phyloP scores from a whole-genome alignment of 2,888 invertebrate genomes.

The Trileptium ribeirensis region DNA sequence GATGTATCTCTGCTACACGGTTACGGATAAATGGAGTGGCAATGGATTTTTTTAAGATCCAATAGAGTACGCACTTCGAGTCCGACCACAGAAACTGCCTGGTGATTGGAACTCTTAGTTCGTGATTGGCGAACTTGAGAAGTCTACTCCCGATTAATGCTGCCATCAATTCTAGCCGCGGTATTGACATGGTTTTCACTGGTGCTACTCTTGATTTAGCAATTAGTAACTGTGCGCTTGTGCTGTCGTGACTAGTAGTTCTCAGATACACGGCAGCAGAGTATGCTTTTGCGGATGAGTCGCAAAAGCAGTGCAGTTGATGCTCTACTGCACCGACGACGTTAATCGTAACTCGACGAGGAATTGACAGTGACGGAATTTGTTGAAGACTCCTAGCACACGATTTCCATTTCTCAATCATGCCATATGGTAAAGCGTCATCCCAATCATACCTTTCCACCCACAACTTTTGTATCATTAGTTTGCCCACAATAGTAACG shows the following conservation, averaged over 20 bases:
- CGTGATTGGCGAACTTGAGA: not conserved
- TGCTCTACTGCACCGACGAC: not conserved
- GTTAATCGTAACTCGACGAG: not conserved
- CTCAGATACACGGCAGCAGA: not conserved
- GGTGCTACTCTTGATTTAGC: not conserved
- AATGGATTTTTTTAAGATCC: not conserved
- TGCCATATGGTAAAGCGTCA: not conserved
- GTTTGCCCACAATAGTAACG: not conserved
- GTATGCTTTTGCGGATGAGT: not conserved
- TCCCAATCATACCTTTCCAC: not conserved
- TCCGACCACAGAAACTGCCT: not conserved
- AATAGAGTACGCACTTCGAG: conserved; percentile 10
- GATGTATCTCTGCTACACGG: not conserved
- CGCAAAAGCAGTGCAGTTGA: not conserved
- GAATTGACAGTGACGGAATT: not conserved
- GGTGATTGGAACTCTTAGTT: not conserved
- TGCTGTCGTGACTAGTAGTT: not conserved
- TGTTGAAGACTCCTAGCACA: not conserved
- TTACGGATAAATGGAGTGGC: not conserved
- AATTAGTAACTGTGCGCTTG: not conserved
- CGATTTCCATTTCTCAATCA: not conserved
- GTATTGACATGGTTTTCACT: not conserved
- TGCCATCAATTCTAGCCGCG: conserved; percentile 22
- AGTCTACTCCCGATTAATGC: not conserved
- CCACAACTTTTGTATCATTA: not conserved